These are phyloP conservation scores for Lepetodrilus schrolli DNA, from an alignment of 2,888 invertebrate genomes.

Conservation along the genomic window DNA sequence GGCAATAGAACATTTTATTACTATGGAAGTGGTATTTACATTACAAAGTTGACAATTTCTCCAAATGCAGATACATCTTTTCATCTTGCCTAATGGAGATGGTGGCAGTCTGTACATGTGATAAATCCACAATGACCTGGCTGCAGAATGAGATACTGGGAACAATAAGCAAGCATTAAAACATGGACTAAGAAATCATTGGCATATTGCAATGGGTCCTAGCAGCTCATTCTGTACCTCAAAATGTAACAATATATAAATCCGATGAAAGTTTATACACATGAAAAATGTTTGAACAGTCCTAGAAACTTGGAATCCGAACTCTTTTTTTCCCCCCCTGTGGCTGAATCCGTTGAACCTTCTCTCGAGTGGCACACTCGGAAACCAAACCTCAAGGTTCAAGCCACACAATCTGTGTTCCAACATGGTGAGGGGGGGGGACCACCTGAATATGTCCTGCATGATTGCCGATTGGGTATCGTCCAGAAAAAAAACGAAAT, in stretches of 20 bases:
- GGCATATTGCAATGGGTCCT: slow-evolving; percentile 29
- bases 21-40: slow-evolving; percentile 32
- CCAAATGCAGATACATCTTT: not conserved
- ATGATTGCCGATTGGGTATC: no score
- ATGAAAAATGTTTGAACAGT: slow-evolving; percentile 24
- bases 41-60: slow-evolving; percentile 7
- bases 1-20: slow-evolving; percentile 24
- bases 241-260: slow-evolving; percentile 7
- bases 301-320: slow-evolving; percentile 17
- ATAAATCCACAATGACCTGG: not conserved
- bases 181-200: slow-evolving; percentile 1
- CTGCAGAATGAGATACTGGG: slow-evolving; percentile 18
- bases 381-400: no score
- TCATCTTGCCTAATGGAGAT: not conserved
- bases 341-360: no score
- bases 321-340: no score
- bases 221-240: slow-evolving; percentile 13
- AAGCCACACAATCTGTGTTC: no score
- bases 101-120: slow-evolving; percentile 19
- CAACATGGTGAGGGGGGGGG: no score
- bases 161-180: slow-evolving; percentile 20
- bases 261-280: not conserved
- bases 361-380: no score
- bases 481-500: no score
- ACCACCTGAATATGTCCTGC: no score